Evolutionary conservation across 1,140 invertebrate species (phyloP).

Genomic region (Procambarus clarkii): DNA sequence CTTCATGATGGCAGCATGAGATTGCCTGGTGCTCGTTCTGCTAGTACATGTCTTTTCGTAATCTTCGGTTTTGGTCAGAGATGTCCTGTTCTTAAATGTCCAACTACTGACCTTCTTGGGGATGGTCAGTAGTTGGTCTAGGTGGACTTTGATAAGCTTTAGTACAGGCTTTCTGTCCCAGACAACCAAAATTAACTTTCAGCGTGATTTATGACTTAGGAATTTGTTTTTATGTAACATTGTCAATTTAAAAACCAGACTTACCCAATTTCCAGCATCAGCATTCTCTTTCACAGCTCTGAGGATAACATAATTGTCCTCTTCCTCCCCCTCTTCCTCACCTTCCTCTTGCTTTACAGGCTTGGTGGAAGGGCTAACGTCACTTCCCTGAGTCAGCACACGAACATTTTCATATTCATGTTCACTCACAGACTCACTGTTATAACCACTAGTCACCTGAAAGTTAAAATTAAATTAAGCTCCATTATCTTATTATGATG

Average conservation of each 20-base stretch:
- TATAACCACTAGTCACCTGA: conserved; percentile 71
- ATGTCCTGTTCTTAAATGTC: too few species aligned
- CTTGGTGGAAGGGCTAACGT: not conserved
- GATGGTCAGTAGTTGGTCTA: too few species aligned
- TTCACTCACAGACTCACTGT: conserved; percentile 71
- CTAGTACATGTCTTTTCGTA: too few species aligned
- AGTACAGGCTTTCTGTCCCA: too few species aligned
- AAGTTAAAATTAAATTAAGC: not conserved
- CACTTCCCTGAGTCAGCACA: conserved; percentile 35
- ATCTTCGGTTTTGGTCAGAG: too few species aligned
- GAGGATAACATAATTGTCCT: conserved; percentile 71
- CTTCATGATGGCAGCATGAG: too few species aligned
- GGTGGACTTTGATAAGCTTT: too few species aligned
- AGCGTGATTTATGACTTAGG: too few species aligned
- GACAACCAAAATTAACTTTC: too few species aligned
- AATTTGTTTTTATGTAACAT: too few species aligned
- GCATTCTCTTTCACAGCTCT: conserved; percentile 61
- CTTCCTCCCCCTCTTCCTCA: conserved; percentile 66
- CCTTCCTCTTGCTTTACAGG: conserved; percentile 4
- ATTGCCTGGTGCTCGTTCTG: too few species aligned
- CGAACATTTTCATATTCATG: conserved; percentile 71
- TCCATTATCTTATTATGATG: not conserved
- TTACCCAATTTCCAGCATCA: conserved; percentile 50
- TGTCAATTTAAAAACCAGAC: not conserved
- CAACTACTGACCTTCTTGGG: too few species aligned